These are phyloP conservation scores for Corythornis vintsioides DNA, from an alignment of 2,113 vertebrate genomes.

Conservation along the genomic window DNA sequence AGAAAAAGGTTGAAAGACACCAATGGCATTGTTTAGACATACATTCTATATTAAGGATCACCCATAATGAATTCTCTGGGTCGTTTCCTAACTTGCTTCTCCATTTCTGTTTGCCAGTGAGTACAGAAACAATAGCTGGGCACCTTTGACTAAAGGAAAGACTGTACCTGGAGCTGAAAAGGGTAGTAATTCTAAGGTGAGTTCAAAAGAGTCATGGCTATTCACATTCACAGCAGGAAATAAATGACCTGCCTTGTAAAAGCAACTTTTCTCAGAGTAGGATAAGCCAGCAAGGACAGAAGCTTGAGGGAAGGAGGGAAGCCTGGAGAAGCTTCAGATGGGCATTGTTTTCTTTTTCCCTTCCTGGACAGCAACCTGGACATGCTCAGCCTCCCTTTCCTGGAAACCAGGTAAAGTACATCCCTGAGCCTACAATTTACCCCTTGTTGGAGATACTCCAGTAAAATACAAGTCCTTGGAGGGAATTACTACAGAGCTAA, in stretches of 20 bases:
- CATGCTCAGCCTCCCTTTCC: not conserved
- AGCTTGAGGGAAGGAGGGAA: not conserved
- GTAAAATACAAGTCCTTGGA: not conserved
- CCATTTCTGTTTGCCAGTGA: not conserved
- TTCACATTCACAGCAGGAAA: not conserved
- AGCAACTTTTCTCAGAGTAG: not conserved
- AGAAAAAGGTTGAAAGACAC: not conserved
- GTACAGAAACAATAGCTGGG: not conserved
- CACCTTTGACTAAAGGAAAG: not conserved
- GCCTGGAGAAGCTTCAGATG: not conserved
- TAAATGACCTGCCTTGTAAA: not conserved
- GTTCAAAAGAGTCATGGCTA: not conserved
- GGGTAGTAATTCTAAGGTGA: not conserved
- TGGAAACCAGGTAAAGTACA: not conserved
- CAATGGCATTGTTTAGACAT: not conserved
- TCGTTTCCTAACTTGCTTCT: not conserved
- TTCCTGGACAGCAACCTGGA: not conserved
- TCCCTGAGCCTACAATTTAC: not conserved
- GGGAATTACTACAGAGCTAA: not conserved
- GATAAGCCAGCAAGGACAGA: not conserved
- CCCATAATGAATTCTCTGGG: not conserved
- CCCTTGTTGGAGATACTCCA: fast-evolving
- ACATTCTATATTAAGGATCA: not conserved
- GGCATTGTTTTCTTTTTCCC: not conserved
- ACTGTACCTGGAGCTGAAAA: not conserved